Evolutionary conservation across 2,888 invertebrate species (phyloP).

Genomic region (Scelioninae gen. 2): DNA sequence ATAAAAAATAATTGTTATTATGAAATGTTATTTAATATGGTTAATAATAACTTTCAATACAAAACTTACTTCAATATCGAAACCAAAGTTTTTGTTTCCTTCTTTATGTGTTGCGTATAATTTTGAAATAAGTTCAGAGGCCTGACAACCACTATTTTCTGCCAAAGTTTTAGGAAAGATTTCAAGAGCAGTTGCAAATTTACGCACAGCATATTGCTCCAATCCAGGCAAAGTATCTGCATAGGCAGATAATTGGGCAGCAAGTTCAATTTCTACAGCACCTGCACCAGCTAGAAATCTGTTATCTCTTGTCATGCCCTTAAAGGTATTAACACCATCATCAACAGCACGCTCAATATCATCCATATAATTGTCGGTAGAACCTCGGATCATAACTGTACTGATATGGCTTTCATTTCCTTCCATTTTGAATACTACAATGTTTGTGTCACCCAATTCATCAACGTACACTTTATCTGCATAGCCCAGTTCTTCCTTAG

Average conservation of each 20-base stretch:
- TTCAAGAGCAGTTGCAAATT: constrained; percentile 93
- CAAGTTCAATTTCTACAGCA: constrained; percentile 95
- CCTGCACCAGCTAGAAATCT: constrained; percentile 94
- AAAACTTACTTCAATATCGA: constrained; percentile 86
- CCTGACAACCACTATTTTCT: constrained; percentile 94
- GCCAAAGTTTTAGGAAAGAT: constrained; percentile 93
- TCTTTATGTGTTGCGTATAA: constrained; percentile 95
- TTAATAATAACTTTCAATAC: too few species aligned
- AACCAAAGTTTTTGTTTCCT: constrained; percentile 88
- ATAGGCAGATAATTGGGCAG: constrained; percentile 88
- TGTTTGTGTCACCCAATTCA: constrained; percentile 95
- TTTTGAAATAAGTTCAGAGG: constrained; percentile 90
- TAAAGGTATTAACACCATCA: constrained; percentile 99
- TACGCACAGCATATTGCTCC: constrained; percentile 97
- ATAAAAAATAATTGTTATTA: too few species aligned
- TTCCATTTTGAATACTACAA: constrained; percentile 94
- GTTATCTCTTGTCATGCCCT: constrained; percentile 88
- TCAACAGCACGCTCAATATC: constrained; percentile 98
- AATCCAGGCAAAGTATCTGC: constrained; percentile 95
- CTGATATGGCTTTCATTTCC: constrained; percentile 90
- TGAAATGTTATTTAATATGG: too few species aligned
- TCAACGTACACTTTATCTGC: constrained; percentile 92
- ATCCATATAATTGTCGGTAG: constrained; percentile 99
- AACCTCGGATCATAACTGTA: constrained; percentile 95
- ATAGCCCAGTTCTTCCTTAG: constrained; percentile 92